Conservation (phyloP, 2,888 invertebrate genomes). For the Barypeithes pellucidus region DNA sequence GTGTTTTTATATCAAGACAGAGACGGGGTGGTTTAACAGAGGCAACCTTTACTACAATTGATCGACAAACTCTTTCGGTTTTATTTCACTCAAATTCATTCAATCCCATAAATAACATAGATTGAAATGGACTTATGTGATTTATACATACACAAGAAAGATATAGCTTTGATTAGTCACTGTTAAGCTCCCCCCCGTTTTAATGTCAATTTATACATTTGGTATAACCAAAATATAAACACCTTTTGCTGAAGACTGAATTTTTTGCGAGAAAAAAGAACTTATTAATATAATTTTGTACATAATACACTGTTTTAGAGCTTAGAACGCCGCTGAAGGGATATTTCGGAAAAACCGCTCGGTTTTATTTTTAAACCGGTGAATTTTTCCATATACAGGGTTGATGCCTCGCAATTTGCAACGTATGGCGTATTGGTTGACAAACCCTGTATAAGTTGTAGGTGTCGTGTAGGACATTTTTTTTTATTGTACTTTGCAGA, state of each 20-base stretch:
- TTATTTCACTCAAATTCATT: too few relatives aligned
- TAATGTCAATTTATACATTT: neutral
- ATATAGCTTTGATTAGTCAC: too few relatives aligned
- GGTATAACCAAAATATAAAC: slow-evolving; percentile 28
- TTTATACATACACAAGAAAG: too few relatives aligned
- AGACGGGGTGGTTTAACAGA: too few relatives aligned
- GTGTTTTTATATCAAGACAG: too few relatives aligned
- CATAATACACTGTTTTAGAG: slow-evolving; percentile 24
- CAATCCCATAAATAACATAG: too few relatives aligned
- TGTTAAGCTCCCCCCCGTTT: too few relatives aligned
- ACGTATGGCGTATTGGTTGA: neutral
- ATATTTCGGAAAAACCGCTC: neutral
- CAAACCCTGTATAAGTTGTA: slow-evolving; percentile 4
- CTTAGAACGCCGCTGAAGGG: slow-evolving; percentile 4
- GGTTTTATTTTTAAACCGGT: neutral
- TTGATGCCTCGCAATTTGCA: neutral
- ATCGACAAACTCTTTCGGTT: too few relatives aligned
- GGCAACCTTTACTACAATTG: too few relatives aligned
- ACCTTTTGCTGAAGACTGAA: slow-evolving; percentile 37
- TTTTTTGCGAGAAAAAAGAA: slow-evolving; percentile 36
- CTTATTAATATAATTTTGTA: slow-evolving; percentile 43
- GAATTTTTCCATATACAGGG: slow-evolving; percentile 4
- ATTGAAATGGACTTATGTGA: too few relatives aligned
- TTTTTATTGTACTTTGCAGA: neutral
- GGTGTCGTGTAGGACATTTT: slow-evolving; percentile 6